Evolutionary conservation across 2,888 invertebrate species (phyloP), one percentile per base, ranked within the genome.

Genomic region (Thera britannica): DNA sequence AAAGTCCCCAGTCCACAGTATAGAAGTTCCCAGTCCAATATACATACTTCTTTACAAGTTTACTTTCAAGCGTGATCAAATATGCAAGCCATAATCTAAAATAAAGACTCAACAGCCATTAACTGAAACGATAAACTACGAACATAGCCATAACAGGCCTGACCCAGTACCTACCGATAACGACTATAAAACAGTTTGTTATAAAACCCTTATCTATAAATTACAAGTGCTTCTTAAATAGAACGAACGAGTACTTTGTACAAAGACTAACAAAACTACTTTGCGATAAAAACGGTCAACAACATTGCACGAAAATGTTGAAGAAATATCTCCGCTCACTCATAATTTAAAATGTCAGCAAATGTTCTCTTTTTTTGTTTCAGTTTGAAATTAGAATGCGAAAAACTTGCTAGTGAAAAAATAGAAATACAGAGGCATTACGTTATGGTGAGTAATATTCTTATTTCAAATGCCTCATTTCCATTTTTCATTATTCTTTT

Each of bases 401-500:
- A 98, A 93, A 98, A 98, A 92, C 93, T 97, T 90, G 97, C 97
- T 83, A 96, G 96, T 88, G 97, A 98, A 94, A 97, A 97, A 94
- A 97, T 97, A 82, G 97, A 97, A 94, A 97, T 97, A 94, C 97
- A 97, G 90, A 95, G 97, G 92, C 97, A 97, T 94, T 97, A 97
- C 94, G 97, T 97, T 78, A 97, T 97, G 97, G 97, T 97, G 92
- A 96, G 96, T 92, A 74, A 70, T 64, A 46, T 34, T 51, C 54
- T 59, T 44, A 51, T 23, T 51, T 34, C 55, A 63, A 59, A 57
- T 60, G 46, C 36, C 63, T 58, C 36, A 11, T 60, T 52, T 34
- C 23, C 12, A 38, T 60, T 51, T 60, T 34, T 34, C 9, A 52
- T 34, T 3, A 8, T 52, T 9, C 34, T 52, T 52, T 34, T 52